Conservation (phyloP, 2,113 vertebrate species). For the Cyanistes caeruleus region DNA sequence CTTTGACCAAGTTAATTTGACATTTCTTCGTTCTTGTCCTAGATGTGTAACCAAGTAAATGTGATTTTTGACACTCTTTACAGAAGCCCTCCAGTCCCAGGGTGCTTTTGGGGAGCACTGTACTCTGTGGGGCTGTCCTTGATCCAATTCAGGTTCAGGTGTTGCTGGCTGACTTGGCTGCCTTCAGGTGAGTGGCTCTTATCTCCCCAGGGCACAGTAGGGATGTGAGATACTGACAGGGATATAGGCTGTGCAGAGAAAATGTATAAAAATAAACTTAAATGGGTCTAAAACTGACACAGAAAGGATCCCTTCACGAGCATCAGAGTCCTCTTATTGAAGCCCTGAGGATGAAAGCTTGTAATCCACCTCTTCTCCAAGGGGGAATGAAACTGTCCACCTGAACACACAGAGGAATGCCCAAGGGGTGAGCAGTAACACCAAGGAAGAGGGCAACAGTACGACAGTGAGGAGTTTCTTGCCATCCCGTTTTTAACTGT, state of each 20-base stretch:
- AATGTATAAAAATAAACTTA: not conserved
- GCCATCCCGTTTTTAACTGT: not conserved
- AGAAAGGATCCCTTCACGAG: not conserved
- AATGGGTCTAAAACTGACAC: not conserved
- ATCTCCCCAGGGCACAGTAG: not conserved
- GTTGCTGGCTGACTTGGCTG: not conserved
- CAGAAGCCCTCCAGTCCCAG: not conserved
- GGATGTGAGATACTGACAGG: not conserved
- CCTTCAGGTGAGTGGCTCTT: not conserved
- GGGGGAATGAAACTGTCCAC: not conserved
- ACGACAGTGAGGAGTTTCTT: not conserved
- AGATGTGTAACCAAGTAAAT: not conserved
- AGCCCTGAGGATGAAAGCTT: not conserved
- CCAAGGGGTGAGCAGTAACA: not conserved
- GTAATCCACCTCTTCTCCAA: not conserved
- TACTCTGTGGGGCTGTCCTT: not conserved
- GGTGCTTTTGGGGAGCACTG: not conserved
- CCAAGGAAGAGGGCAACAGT: not conserved
- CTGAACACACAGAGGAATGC: not conserved
- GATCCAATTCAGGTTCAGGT: not conserved
- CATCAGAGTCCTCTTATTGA: not conserved
- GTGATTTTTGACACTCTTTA: not conserved
- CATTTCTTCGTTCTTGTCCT: not conserved
- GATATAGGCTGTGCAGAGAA: not conserved
- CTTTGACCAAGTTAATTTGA: not conserved